These are phyloP conservation scores for Elephas maximus DNA, from an alignment of 2,113 vertebrate species.

Conservation along the genomic window DNA sequence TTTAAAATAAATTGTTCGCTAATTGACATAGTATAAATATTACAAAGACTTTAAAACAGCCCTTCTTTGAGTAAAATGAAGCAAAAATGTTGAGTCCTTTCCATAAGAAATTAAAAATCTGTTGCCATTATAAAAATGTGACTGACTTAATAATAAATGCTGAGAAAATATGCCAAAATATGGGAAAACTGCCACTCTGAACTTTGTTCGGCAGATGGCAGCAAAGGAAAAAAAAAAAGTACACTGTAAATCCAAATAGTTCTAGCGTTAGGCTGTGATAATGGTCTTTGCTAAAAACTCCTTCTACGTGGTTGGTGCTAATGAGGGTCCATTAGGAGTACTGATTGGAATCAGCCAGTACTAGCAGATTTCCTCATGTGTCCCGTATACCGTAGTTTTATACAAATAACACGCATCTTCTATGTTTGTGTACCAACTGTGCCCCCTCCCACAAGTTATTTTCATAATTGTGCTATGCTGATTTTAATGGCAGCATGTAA, in stretches of 20 bases:
- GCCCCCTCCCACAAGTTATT: no score
- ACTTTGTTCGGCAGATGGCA: slow-evolving; percentile 85
- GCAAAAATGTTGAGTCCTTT: background rate
- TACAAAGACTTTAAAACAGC: background rate
- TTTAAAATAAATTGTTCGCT: slow-evolving; percentile 24
- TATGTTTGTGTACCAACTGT: no score
- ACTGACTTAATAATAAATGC: background rate
- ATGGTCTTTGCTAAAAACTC: background rate
- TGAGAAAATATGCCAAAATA: background rate
- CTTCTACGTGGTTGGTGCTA: background rate
- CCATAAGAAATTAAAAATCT: slow-evolving; percentile 27
- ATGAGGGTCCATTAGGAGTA: fast-evolving
- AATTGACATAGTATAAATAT: background rate
- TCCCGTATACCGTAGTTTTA: fast-evolving
- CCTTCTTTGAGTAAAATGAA: slow-evolving; percentile 10
- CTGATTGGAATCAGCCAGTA: fast-evolving
- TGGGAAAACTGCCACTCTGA: background rate
- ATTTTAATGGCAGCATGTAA: no score
- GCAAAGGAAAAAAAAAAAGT: slow-evolving; percentile 70
- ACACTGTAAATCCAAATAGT: background rate
- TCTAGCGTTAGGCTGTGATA: background rate
- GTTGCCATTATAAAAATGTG: background rate
- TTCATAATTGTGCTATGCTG: no score
- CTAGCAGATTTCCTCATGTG: fast-evolving
- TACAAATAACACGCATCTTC: no score